Evolutionary conservation across 2,797 vertebrate genomes (phyloP).

Genomic region (Choloepus didactylus): DNA sequence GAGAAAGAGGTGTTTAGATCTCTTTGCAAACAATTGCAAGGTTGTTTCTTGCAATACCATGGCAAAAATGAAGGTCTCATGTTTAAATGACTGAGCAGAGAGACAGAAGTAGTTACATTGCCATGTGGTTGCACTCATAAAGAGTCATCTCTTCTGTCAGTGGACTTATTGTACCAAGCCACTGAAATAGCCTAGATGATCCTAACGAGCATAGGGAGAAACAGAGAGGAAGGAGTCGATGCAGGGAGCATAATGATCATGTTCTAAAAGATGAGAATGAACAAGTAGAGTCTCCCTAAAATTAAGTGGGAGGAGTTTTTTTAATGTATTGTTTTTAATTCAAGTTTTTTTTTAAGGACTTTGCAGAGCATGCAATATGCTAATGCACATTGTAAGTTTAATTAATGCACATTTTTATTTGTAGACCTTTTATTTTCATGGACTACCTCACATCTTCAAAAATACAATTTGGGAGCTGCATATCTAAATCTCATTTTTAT

Average conservation of each 20-base stretch:
- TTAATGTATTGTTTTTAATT: background rate
- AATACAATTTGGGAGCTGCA: background rate
- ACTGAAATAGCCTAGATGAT: background rate
- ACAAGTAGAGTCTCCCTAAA: background rate
- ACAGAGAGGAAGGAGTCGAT: background rate
- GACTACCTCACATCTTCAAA: background rate
- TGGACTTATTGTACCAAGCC: background rate
- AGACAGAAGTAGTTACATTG: background rate
- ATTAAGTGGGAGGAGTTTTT: background rate
- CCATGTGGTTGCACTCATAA: background rate
- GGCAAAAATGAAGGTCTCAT: background rate
- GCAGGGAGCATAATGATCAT: background rate
- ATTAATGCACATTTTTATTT: background rate
- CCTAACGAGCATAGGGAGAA: background rate
- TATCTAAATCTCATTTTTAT: constrained; percentile 28
- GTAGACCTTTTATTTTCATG: background rate
- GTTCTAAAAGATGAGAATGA: background rate
- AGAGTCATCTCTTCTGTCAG: background rate
- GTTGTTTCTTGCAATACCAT: background rate
- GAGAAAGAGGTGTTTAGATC: background rate
- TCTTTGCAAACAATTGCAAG: background rate
- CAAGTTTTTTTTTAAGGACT: background rate
- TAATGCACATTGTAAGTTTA: background rate
- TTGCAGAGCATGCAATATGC: background rate
- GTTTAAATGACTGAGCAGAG: background rate